Percentiles rank a stretch among this genome's conserved stretches.
Conservation (phyloP, 2,888 invertebrate species). For the Megastigmus dorsalis region DNA sequence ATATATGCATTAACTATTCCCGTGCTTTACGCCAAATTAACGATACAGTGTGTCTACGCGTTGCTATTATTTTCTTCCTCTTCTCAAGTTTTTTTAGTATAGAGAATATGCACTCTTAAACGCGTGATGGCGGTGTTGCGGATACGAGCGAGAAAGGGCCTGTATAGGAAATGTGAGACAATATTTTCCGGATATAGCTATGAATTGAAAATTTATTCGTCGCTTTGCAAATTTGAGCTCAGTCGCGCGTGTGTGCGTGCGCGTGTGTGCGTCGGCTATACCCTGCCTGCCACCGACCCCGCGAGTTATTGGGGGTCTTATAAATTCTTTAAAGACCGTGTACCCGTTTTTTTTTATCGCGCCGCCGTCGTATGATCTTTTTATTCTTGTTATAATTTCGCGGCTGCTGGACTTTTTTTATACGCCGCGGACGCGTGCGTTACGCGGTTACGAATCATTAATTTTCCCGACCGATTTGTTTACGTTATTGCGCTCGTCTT, state of each 20-base stretch:
- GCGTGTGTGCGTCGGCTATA: no score
- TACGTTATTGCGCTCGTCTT: no score
- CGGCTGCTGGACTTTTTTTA: no score
- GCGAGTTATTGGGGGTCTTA: no score
- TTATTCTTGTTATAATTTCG: no score
- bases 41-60: not conserved
- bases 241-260: not conserved
- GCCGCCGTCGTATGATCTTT: no score
- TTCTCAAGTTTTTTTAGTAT: no score
- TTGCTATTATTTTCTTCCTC: not conserved
- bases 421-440: no score
- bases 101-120: not conserved
- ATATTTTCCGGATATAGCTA: conserved; percentile 19
- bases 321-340: no score
- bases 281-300: not conserved
- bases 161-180: conserved; percentile 14
- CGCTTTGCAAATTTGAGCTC: conserved; percentile 15
- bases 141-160: not conserved
- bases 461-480: no score
- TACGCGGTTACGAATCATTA: no score
- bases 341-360: no score
- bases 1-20: not conserved
- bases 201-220: conserved; percentile 38
- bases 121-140: conserved; percentile 2
- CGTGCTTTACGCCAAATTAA: not conserved